Evolutionary conservation across 2,797 vertebrate genomes (phyloP), one percentile per base, ranked within the genome.

Genomic region (Melanotaenia boesemani): DNA sequence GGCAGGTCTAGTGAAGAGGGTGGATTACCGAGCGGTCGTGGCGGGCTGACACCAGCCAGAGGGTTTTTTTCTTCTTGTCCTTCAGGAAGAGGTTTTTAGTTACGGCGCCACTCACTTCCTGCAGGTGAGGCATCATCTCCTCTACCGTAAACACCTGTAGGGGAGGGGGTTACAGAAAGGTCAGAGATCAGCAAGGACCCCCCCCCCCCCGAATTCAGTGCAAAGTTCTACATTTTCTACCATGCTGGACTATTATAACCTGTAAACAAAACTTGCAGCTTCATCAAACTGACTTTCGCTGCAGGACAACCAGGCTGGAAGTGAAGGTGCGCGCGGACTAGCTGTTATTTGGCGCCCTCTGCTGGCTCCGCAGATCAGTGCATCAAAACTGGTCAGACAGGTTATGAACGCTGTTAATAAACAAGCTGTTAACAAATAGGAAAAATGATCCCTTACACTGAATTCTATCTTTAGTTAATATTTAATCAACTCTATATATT

Each of bases 41-140:
- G 70, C 96, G 95, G 20, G 93, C 92, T 0, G 94, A 96, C 83
- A 99, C 95, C 81, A 98, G 88, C 96, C 96, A 99, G 67, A 97
- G 94, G 2, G 84, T 64, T 85, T 97, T 98, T 92, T 97, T 98
- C 94, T 96, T 98, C 87, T 98, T 99, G 93, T 99, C 97, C 67
- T 96, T 98, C 46, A 98, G 91, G 80, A 98, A 99, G 12, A 98
- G 95, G 85, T 98, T 99, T 89, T 98, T 99, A 7, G 96, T 96
- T 75, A 97, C 92, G 1, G 88, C 95, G 12, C 96, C 97, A 46
- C 88, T 93, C 73, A 98, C 71, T 6, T 95, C 95, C 73, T 96
- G 93, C 15, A 99, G 92, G 1, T 99, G 95, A 11, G 94, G 95
- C 97, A 98, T 97, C 97, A 99, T 99, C 87, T 98, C 96, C 90